A percentile compares a stretch with the other conserved stretches of the same genome.
These are phyloP conservation scores for Macrobrachium nipponense DNA, from an alignment of 1,140 invertebrate species.

Conservation along the genomic window DNA sequence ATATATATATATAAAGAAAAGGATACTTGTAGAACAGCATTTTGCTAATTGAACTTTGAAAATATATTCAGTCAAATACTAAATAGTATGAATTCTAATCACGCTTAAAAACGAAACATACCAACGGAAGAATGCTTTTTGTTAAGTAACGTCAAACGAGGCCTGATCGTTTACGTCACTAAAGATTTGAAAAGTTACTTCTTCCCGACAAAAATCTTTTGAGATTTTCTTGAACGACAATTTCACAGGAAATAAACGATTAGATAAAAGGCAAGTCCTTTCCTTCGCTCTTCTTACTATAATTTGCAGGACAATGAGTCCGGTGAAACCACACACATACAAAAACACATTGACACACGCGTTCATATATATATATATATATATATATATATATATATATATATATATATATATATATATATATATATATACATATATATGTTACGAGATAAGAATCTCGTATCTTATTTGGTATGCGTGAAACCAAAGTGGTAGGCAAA, in stretches of 20 bases:
- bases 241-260: background rate
- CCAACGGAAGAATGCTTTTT: background rate
- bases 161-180: too few relatives aligned
- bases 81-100: too few relatives aligned
- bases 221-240: background rate
- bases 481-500: too few relatives aligned
- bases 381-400: background rate
- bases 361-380: background rate
- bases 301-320: background rate
- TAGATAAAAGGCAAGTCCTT: background rate
- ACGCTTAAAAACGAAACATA: too few relatives aligned
- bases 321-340: background rate
- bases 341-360: background rate
- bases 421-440: conserved; percentile 10
- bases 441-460: background rate
- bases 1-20: background rate
- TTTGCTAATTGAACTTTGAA: too few relatives aligned
- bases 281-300: background rate
- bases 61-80: too few relatives aligned
- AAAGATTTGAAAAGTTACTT: too few relatives aligned
- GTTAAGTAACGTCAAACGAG: too few relatives aligned
- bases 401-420: background rate
- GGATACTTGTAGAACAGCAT: too few relatives aligned
- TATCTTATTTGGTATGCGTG: too few relatives aligned
- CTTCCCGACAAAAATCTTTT: background rate